Evolutionary conservation across 1,140 invertebrate genomes (phyloP).

Genomic region (Drosophila lacertosa): DNA sequence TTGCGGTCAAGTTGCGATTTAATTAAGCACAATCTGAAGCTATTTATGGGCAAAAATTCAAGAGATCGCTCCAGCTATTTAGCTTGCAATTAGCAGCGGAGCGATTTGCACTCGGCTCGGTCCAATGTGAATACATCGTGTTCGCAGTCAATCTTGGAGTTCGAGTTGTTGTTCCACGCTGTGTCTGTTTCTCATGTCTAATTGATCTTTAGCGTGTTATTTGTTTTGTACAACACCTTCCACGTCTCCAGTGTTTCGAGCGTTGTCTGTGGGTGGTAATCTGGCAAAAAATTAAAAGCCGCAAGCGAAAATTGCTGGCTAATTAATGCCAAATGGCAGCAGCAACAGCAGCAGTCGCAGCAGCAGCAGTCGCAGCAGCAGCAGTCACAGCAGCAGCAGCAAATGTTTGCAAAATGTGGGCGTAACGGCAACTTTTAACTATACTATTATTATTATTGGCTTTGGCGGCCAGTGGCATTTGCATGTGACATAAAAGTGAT

Average conservation of each 20-base stretch:
- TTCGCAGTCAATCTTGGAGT: constrained; percentile 43
- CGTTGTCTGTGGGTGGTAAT: constrained; percentile 43
- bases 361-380: neutral
- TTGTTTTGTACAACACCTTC: constrained; percentile 52
- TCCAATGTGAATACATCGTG: constrained; percentile 24
- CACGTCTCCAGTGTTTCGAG: constrained; percentile 22
- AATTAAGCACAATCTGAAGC: constrained; percentile 13
- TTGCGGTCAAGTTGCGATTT: constrained; percentile 15
- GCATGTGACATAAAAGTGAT: constrained; percentile 81
- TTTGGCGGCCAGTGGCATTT: constrained; percentile 49
- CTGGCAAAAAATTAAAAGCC: constrained; percentile 39
- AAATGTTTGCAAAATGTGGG: constrained; percentile 27
- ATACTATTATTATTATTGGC: constrained; percentile 51
- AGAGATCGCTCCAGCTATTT: constrained; percentile 18
- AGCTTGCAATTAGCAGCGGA: constrained; percentile 3
- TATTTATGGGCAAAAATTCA: neutral
- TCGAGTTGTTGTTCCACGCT: constrained; percentile 38
- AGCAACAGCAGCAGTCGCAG: constrained; percentile 14
- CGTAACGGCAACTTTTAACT: constrained; percentile 47
- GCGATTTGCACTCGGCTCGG: constrained; percentile 3
- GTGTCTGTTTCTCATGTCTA: constrained; percentile 50
- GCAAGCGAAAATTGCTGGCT: constrained; percentile 48
- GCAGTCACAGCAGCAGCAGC: constrained; percentile 1
- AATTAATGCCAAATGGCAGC: constrained; percentile 56
- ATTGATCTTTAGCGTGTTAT: constrained; percentile 57